Conservation (phyloP, 2,888 invertebrate species). For the Limnephilus marmoratus region DNA sequence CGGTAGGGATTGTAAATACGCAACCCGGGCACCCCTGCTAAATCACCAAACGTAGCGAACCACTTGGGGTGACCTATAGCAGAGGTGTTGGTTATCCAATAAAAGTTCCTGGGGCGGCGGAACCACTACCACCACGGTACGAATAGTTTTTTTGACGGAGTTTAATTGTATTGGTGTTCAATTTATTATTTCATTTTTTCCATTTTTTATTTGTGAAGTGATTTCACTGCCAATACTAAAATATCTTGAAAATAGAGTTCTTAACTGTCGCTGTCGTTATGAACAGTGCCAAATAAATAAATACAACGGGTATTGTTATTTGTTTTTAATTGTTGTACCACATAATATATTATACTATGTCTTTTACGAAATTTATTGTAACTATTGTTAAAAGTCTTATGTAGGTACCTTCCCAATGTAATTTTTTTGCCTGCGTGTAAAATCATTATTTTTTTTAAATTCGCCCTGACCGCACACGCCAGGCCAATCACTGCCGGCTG, state of each 20-base stretch:
- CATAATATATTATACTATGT: background rate
- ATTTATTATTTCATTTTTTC: too few species aligned
- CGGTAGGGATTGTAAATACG: too few species aligned
- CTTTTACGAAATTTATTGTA: background rate
- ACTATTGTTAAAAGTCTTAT: background rate
- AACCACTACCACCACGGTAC: too few species aligned
- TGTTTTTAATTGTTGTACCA: background rate
- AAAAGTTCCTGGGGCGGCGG: too few species aligned
- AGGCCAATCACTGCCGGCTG: slow-evolving; percentile 29
- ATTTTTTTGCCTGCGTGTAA: background rate
- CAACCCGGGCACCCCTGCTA: too few species aligned
- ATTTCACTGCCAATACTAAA: background rate
- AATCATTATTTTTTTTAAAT: background rate
- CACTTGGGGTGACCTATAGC: too few species aligned
- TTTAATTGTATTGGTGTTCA: too few species aligned
- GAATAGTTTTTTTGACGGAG: too few species aligned
- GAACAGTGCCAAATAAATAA: too few species aligned
- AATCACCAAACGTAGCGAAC: too few species aligned
- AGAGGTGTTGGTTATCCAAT: too few species aligned
- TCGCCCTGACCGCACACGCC: background rate
- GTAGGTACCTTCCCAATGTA: background rate
- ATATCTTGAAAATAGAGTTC: background rate
- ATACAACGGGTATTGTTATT: background rate
- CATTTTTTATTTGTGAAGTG: too few species aligned
- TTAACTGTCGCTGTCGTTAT: background rate